Conservation (phyloP, 2,797 vertebrate species). For the Euphonia xanthogaster region DNA sequence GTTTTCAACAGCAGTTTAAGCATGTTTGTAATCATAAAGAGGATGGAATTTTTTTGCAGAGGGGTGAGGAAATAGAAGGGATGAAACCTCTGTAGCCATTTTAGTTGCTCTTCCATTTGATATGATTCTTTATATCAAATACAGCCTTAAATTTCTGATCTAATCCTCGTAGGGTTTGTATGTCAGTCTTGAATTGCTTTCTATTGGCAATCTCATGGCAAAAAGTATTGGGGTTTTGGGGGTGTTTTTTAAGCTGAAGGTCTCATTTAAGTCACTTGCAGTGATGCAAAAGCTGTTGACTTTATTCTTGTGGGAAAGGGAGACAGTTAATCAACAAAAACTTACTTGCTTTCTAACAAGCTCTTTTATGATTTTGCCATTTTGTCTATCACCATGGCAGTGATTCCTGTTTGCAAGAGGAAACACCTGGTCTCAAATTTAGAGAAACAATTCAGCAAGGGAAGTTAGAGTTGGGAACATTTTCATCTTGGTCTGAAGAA, state of each 20-base stretch:
- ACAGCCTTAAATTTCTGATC: neutral
- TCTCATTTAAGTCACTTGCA: neutral
- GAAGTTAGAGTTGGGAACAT: neutral
- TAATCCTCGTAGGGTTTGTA: neutral
- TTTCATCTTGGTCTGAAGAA: neutral
- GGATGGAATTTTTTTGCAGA: rapidly evolving
- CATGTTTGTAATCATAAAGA: neutral
- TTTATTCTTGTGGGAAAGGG: neutral
- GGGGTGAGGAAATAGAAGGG: neutral
- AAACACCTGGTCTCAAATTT: neutral
- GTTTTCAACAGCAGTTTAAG: neutral
- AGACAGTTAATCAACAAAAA: neutral
- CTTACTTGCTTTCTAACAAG: neutral
- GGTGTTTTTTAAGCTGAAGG: rapidly evolving
- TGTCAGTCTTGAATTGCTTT: neutral
- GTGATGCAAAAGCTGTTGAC: neutral
- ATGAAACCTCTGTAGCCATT: neutral
- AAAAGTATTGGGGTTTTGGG: neutral
- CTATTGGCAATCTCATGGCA: neutral
- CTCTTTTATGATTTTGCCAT: neutral
- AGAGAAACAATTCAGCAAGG: neutral
- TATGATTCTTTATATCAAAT: neutral
- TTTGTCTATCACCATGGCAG: neutral
- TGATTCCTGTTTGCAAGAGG: neutral
- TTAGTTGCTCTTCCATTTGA: neutral